Conservation (phyloP, 2,797 vertebrate genomes). For the Petrocephalus sullivani region DNA sequence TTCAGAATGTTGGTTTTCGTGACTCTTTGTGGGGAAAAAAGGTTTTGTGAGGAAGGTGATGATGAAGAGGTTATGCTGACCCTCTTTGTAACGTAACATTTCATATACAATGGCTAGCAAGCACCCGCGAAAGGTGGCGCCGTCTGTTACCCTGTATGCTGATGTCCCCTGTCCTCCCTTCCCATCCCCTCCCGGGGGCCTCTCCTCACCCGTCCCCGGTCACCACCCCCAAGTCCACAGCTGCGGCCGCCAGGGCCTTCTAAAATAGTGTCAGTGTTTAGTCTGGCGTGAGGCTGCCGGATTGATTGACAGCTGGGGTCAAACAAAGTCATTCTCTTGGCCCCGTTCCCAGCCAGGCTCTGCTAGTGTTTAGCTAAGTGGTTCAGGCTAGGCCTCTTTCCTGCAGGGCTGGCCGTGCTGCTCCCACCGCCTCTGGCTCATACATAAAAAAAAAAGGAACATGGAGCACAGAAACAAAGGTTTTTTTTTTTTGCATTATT, state of each 20-base stretch:
- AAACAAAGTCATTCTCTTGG: slow-evolving; percentile 84
- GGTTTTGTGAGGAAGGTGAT: background rate
- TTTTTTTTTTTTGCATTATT: slow-evolving; percentile 43
- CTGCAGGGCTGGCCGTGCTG: slow-evolving; percentile 58
- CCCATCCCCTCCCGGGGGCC: slow-evolving; percentile 52
- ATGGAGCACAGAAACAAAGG: background rate
- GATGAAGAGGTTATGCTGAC: background rate
- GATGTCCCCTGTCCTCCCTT: background rate
- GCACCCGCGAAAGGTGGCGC: background rate
- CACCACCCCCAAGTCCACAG: slow-evolving; percentile 76
- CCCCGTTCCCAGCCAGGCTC: slow-evolving; percentile 78
- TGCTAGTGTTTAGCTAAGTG: slow-evolving; percentile 72
- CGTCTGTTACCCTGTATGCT: background rate
- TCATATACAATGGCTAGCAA: background rate
- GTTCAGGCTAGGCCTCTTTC: slow-evolving; percentile 61
- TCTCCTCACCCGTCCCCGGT: slow-evolving; percentile 61
- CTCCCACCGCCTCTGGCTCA: slow-evolving; percentile 27
- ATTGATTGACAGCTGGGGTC: slow-evolving; percentile 94
- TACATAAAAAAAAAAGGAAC: slow-evolving; percentile 20
- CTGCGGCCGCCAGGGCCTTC: slow-evolving; percentile 79
- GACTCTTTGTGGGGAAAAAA: background rate
- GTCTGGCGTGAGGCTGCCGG: slow-evolving; percentile 86
- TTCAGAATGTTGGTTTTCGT: background rate
- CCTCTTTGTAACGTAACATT: background rate
- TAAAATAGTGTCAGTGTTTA: slow-evolving; percentile 84